A percentile compares a stretch with the other conserved stretches of the same genome.
phyloP scores from a whole-genome alignment of 2,888 invertebrate genomes.

The Drymonia ruficornis region DNA sequence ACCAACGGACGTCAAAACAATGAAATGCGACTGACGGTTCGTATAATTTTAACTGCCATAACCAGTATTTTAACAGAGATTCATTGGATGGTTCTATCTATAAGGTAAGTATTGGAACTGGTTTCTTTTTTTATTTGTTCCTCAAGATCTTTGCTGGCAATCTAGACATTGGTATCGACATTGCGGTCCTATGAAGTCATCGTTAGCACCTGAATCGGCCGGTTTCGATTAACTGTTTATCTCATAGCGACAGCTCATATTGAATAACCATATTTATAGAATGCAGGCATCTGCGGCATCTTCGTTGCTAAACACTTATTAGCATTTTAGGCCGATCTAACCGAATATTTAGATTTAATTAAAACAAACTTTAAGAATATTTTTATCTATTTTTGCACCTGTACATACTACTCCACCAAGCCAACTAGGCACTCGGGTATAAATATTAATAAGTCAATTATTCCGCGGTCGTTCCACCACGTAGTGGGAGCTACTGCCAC shows the following conservation, averaged over 20 bases:
- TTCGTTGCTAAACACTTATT: conserved; percentile 7
- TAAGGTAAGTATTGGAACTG: conserved; percentile 22
- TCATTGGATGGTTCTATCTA: conserved; percentile 8
- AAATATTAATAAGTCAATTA: too few species aligned
- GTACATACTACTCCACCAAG: too few species aligned
- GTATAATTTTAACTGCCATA: conserved; percentile 13
- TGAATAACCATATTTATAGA: conserved; percentile 17
- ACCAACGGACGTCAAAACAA: conserved; percentile 31
- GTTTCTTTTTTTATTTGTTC: conserved; percentile 3
- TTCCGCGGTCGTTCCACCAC: too few species aligned
- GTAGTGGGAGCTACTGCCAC: too few species aligned
- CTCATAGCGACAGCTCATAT: conserved; percentile 6
- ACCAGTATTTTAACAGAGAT: conserved; percentile 3
- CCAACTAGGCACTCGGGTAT: too few species aligned
- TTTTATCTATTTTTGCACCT: too few species aligned
- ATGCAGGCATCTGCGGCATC: conserved; percentile 6
- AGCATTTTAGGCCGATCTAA: conserved; percentile 5
- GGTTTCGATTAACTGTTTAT: conserved; percentile 12
- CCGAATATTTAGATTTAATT: too few species aligned
- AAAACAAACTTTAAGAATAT: too few species aligned
- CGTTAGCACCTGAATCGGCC: conserved; percentile 8
- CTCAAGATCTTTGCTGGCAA: neutral
- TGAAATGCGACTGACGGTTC: conserved; percentile 15
- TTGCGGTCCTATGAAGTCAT: conserved; percentile 14
- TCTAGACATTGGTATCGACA: conserved; percentile 6